Evolutionary conservation across 2,888 invertebrate genomes (phyloP).

Genomic region (Hemistola chrysoprasaria): DNA sequence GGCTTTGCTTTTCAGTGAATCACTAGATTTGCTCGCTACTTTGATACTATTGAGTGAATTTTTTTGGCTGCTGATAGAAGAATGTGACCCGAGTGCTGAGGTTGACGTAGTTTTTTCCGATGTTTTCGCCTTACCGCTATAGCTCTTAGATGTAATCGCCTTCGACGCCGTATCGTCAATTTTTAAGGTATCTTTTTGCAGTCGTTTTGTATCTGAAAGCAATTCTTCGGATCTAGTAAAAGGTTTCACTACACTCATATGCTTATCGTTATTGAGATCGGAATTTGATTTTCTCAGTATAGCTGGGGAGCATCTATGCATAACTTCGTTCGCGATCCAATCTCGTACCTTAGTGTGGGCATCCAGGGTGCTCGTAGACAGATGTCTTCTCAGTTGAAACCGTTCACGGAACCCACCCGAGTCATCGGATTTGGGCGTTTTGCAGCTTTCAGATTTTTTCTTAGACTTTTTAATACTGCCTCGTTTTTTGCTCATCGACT

Average conservation of each 20-base stretch:
- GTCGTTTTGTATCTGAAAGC: constrained; percentile 57
- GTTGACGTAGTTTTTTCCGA: constrained; percentile 75
- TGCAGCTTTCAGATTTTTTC: constrained; percentile 77
- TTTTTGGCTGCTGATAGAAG: constrained; percentile 64
- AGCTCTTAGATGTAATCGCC: constrained; percentile 43
- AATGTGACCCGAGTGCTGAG: constrained; percentile 71
- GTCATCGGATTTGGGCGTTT: constrained; percentile 81
- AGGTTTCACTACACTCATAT: constrained; percentile 49
- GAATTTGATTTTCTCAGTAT: constrained; percentile 81
- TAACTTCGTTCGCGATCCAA: constrained; percentile 92
- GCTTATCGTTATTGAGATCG: constrained; percentile 58
- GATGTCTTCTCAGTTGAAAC: constrained; percentile 86
- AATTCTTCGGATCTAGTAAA: constrained; percentile 75
- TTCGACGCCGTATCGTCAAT: constrained; percentile 42
- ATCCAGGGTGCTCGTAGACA: constrained; percentile 91
- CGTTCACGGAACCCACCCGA: constrained; percentile 81
- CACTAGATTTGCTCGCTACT: constrained; percentile 63
- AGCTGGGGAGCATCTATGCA: constrained; percentile 86
- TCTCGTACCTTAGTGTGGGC: constrained; percentile 93
- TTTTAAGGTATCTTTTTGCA: constrained; percentile 45
- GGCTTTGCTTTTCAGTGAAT: constrained; percentile 68
- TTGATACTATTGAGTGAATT: constrained; percentile 49
- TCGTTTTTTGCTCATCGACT: constrained; percentile 79
- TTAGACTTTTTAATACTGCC: constrained; percentile 73
- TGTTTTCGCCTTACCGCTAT: constrained; percentile 55